Conservation (phyloP, 2,797 vertebrate genomes). For the Allenopithecus nigroviridis region DNA sequence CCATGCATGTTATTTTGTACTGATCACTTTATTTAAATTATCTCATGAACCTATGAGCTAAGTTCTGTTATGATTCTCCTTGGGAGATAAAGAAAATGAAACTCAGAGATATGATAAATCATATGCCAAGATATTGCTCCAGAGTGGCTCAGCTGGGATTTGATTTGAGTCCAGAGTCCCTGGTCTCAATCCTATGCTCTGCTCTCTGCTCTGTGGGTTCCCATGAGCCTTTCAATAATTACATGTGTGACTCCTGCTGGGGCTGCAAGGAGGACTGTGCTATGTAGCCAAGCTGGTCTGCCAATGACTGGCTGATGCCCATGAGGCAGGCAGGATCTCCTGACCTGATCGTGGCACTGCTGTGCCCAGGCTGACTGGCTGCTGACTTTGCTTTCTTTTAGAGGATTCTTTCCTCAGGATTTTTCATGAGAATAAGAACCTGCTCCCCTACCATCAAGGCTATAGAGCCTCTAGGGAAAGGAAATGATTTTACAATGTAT, state of each 20-base stretch:
- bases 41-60: neutral
- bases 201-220: neutral
- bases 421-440: neutral
- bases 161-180: neutral
- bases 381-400: neutral
- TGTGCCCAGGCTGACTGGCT: neutral
- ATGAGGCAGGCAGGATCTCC: neutral
- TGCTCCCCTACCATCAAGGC: neutral
- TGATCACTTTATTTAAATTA: neutral
- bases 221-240: neutral
- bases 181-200: no score
- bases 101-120: neutral
- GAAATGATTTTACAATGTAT: neutral
- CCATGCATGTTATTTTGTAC: neutral
- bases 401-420: neutral
- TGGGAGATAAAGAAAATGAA: neutral
- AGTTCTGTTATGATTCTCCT: neutral
- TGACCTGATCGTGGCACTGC: no score
- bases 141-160: neutral
- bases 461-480: neutral
- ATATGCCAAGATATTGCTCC: neutral
- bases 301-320: neutral
- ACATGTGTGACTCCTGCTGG: neutral
- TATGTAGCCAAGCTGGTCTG: accelerated
- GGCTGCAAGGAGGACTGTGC: neutral